Conservation (phyloP, 2,113 vertebrate species). For the Colinus virginianus region DNA sequence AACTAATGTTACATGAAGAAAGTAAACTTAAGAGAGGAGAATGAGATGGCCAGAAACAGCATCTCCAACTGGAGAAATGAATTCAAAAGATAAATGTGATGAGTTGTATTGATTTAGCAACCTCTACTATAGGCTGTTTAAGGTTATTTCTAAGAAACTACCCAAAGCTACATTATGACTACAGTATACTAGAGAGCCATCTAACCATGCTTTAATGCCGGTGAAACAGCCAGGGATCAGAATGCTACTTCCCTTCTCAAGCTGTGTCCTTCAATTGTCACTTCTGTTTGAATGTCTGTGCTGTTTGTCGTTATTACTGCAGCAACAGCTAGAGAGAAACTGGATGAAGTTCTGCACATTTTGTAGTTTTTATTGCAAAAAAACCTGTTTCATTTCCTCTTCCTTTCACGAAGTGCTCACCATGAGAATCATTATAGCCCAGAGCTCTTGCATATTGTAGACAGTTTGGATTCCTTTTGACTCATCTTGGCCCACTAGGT, state of each 20-base stretch:
- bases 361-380: conserved; percentile 67
- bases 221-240: conserved; percentile 49
- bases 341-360: conserved; percentile 43
- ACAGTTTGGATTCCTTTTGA: conserved; percentile 41
- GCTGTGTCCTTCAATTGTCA: conserved; percentile 67
- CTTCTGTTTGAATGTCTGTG: conserved; percentile 65
- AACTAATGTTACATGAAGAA: conserved; percentile 72
- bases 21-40: conserved; percentile 71
- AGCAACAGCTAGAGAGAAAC: conserved; percentile 46
- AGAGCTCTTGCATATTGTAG: conserved; percentile 15
- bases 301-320: conserved; percentile 39
- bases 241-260: conserved; percentile 18
- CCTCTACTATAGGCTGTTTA: conserved; percentile 73
- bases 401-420: conserved; percentile 67
- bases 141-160: conserved; percentile 80
- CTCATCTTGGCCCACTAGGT: background rate
- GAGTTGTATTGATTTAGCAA: conserved; percentile 71
- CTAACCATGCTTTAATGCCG: conserved; percentile 72
- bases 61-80: conserved; percentile 49
- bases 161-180: conserved; percentile 78
- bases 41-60: conserved; percentile 53
- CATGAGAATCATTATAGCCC: conserved; percentile 55
- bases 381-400: conserved; percentile 41
- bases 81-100: conserved; percentile 54
- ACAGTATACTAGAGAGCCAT: conserved; percentile 70